Evolutionary conservation across 2,888 invertebrate genomes (phyloP), one percentile per base, ranked within the genome.

Genomic region (Watsonalla cultraria): DNA sequence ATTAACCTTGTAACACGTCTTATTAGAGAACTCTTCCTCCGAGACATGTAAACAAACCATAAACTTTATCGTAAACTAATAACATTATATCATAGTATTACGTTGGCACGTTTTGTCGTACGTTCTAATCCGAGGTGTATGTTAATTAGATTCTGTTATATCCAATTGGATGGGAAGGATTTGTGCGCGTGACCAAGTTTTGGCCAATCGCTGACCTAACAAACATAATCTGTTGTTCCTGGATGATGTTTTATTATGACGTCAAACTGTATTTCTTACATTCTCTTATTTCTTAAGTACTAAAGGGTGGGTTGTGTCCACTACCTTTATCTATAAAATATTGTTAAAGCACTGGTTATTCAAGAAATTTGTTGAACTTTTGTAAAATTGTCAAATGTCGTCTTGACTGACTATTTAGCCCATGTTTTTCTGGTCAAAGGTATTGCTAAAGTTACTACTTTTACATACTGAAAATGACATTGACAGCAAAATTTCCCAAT

Each of bases 71-170:
- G 42, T 42, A 5, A 42, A 11, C 42, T 42, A 42, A 42, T 42
- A 42, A 42, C 42, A 42, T 15, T 8, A 49, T 49, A 49, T 49
- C 37, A 39, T 39, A 37, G 37, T 11, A 42, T 6, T 37, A 14
- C 8, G 47, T 46, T 47, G 49, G 53, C 54, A 61, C 55, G 55
- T 57, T 51, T 57, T 58, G 54, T 46, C 42, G 52, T 68, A 65
- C 58, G 53, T 47, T 47, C 53, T 70, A 68, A 70, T 65, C 66
- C 58, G 60, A 56, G 51, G 51, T 54, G 51, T 15, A 53, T 58
- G 58, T 65, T 68, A 66, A 71, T 71, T 71, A 68, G 64, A 70
- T 68, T 68, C 63, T 14, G 49, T 49, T 9, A 14, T 49, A 49
- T 15, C 49, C 49, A 37, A 39, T 49, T 49, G 49, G 15, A 49